Base-by-base conservation (phyloP, 2,113 vertebrate genomes). In the Mormyrus iriodes region DNA sequence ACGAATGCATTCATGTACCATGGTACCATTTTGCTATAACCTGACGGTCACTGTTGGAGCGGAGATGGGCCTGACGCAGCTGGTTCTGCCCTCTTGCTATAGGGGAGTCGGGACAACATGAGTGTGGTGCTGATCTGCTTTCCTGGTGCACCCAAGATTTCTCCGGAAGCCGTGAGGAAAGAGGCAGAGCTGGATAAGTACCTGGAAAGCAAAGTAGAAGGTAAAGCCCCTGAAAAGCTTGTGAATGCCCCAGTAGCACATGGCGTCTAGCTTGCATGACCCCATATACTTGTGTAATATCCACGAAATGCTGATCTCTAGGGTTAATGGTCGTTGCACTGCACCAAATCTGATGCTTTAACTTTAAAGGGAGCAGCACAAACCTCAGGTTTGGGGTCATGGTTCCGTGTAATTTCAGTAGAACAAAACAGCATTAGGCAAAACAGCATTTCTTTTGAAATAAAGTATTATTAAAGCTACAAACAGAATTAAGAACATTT, bases 21-120 rank as follows among this genome's bases (percentile, higher is more conserved):
- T 31, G 61, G n/a, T 69, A 39, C 13, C 35, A 39, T 79, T 79
- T 76, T 76, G 15, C 1, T 42, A 7, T 42, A 39, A 35, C 19
- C 73, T 79, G 35, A 79, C 42, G 73, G 69, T 76, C 4, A 76
- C n/a, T 27, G 24, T 73, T 76, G 69, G 69, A 76, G 69, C 35
- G 17, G 17, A 39, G 73, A 19, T 39, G 49, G 51, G 21, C 8
- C 19, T 44, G 17, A 46, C 35, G 0, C 1, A 61, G 39, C 35
- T 12, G 82, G 73, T 90, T 87, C 10, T 83, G 17, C 58, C 91
- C 15, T 82, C 21, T 51, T 65, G 55, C 19, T 15, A 90, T 91
- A 98, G 97, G 97, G 97, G 94, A 98, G 97, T 94, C 96, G 97
- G 92, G 97, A 98, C 96, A 98, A 98, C 95, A 97, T 98, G 97